These are phyloP conservation scores for Heliconius nattereri DNA, from an alignment of 1,140 invertebrate genomes.

Conservation along the genomic window DNA sequence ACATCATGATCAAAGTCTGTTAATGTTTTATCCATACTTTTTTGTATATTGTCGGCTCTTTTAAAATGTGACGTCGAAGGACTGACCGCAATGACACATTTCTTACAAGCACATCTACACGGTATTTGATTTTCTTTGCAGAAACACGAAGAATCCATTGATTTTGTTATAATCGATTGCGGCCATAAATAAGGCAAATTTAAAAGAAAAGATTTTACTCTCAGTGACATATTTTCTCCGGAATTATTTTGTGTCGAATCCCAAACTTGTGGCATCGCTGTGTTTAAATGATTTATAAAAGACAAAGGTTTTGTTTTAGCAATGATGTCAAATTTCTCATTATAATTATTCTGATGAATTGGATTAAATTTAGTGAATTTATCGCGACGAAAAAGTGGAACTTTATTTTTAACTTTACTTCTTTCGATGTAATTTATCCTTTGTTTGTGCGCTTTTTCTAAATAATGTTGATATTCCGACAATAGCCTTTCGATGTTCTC, in stretches of 20 bases:
- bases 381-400: conserved; percentile 61
- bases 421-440: conserved; percentile 58
- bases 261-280: not conserved
- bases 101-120: conserved; percentile 63
- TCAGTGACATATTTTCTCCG: not conserved
- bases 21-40: not conserved
- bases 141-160: conserved; percentile 45
- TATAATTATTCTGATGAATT: conserved; percentile 40
- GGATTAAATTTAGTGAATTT: conserved; percentile 56
- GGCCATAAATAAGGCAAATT: not conserved
- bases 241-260: not conserved
- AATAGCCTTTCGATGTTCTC: conserved; percentile 67
- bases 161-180: not conserved
- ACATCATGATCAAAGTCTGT: not conserved
- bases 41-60: not conserved
- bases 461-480: conserved; percentile 67
- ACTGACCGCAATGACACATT: conserved; percentile 48
- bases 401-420: conserved; percentile 65
- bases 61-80: not conserved
- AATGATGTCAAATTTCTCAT: conserved; percentile 20
- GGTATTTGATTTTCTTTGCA: conserved; percentile 59
- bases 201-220: conserved; percentile 5
- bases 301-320: conserved; percentile 1
- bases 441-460: conserved; percentile 71
- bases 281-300: not conserved